A percentile compares a stretch with the other conserved stretches of the same genome.
These are phyloP conservation scores for Andrena trimmerana DNA, from an alignment of 2,888 invertebrate genomes.

Conservation along the genomic window DNA sequence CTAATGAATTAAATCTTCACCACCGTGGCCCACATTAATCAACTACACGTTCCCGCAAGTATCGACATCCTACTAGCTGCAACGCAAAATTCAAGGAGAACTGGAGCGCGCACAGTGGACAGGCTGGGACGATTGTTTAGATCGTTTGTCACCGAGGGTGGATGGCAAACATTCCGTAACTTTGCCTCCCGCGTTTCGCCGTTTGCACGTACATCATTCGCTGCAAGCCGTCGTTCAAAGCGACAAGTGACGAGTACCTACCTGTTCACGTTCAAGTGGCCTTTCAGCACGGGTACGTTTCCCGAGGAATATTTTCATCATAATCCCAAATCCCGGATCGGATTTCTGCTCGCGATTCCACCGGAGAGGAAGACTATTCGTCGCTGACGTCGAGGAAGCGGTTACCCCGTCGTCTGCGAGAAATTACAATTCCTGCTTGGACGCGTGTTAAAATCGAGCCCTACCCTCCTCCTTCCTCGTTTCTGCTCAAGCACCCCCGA, in stretches of 20 bases:
- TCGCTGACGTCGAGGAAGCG: conserved; percentile 12
- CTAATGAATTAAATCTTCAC: conserved; percentile 15
- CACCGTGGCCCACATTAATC: conserved; percentile 11
- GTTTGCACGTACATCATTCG: conserved; percentile 2
- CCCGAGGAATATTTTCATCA: not conserved
- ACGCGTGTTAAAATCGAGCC: conserved; percentile 49
- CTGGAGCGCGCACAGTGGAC: not conserved
- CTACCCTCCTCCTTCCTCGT: conserved; percentile 23
- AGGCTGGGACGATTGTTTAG: conserved; percentile 28
- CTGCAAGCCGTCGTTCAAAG: conserved; percentile 21
- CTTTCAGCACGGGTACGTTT: not conserved
- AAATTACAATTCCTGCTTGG: conserved; percentile 54
- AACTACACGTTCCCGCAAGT: not conserved
- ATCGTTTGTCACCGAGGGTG: conserved; percentile 43
- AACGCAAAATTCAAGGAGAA: not conserved
- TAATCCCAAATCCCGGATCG: conserved; percentile 16
- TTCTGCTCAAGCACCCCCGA: conserved; percentile 1
- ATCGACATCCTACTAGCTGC: conserved; percentile 14
- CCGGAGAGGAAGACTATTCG: not conserved
- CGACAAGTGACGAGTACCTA: not conserved
- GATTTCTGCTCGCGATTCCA: conserved; percentile 9
- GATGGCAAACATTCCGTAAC: conserved; percentile 29
- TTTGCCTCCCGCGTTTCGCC: conserved; percentile 8
- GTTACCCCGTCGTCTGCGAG: conserved; percentile 25
- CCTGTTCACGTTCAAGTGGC: conserved; percentile 7